Evolutionary conservation across 1,140 invertebrate species (phyloP).

Genomic region (Anoplophora glabripennis): DNA sequence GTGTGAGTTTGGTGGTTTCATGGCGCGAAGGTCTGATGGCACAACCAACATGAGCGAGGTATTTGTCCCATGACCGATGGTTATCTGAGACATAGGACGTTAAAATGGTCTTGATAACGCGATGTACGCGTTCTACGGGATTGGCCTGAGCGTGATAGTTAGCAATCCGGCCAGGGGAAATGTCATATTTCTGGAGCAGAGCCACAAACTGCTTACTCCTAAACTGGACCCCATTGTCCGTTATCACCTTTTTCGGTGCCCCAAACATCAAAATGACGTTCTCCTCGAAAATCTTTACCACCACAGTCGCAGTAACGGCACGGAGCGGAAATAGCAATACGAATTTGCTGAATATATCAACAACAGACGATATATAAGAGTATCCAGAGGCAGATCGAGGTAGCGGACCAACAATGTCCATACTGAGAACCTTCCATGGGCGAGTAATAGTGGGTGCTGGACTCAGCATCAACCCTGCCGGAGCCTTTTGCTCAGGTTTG

Average conservation of each 20-base stretch:
- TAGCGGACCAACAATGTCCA: conserved; percentile 7
- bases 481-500: conserved; percentile 30
- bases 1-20: conserved; percentile 37
- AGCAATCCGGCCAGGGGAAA: background rate
- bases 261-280: conserved; percentile 20
- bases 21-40: conserved; percentile 37
- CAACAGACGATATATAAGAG: conserved; percentile 9
- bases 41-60: conserved; percentile 27
- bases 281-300: conserved; percentile 11
- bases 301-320: background rate
- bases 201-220: background rate
- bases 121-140: conserved; percentile 28
- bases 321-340: conserved; percentile 16
- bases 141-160: conserved; percentile 21
- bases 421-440: conserved; percentile 1
- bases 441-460: background rate
- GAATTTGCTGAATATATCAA: conserved; percentile 16
- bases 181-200: background rate
- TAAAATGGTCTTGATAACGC: conserved; percentile 38
- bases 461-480: conserved; percentile 31
- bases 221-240: conserved; percentile 13
- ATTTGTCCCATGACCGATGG: conserved; percentile 38
- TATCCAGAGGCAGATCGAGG: conserved; percentile 5
- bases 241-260: conserved; percentile 18
- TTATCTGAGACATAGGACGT: conserved; percentile 35